phyloP scores from a whole-genome alignment of 2,888 invertebrate species.

The Ferrisia virgata region DNA sequence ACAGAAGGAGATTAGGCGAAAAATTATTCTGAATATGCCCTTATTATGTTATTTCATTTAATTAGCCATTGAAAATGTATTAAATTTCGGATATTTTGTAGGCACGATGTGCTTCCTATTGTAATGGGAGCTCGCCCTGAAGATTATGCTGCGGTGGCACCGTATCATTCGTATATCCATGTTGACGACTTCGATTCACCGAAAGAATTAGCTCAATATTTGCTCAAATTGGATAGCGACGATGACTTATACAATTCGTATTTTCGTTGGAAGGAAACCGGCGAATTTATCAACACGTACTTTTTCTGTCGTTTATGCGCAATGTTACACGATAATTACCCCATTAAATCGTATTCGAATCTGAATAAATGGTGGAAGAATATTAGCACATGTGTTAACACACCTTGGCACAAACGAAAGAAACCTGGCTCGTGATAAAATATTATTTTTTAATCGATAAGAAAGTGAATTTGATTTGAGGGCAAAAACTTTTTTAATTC shows the following conservation, averaged over 20 bases:
- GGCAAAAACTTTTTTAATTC: no score
- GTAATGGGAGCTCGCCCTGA: constrained; percentile 93
- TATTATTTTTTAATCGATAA: not conserved
- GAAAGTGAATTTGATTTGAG: no score
- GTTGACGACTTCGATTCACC: constrained; percentile 91
- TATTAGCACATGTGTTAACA: constrained; percentile 69
- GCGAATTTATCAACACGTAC: constrained; percentile 93
- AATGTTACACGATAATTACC: constrained; percentile 69
- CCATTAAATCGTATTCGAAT: constrained; percentile 67
- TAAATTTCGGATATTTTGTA: constrained; percentile 51
- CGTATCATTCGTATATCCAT: constrained; percentile 88
- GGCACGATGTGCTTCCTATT: constrained; percentile 83
- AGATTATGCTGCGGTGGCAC: constrained; percentile 85
- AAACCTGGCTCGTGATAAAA: not conserved
- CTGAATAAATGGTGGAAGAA: constrained; percentile 93
- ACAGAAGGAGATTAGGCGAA: no score
- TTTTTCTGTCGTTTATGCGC: constrained; percentile 90
- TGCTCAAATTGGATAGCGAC: constrained; percentile 78
- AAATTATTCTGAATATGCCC: no score
- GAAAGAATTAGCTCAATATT: constrained; percentile 80
- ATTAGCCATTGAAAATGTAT: no score
- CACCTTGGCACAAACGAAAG: constrained; percentile 61
- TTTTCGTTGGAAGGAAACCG: constrained; percentile 90
- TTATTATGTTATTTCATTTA: no score
- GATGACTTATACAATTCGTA: constrained; percentile 91